A percentile compares a stretch with the other conserved stretches of the same genome.
phyloP scores from a whole-genome alignment of 1,140 invertebrate species.

The Drosophila dunni region DNA sequence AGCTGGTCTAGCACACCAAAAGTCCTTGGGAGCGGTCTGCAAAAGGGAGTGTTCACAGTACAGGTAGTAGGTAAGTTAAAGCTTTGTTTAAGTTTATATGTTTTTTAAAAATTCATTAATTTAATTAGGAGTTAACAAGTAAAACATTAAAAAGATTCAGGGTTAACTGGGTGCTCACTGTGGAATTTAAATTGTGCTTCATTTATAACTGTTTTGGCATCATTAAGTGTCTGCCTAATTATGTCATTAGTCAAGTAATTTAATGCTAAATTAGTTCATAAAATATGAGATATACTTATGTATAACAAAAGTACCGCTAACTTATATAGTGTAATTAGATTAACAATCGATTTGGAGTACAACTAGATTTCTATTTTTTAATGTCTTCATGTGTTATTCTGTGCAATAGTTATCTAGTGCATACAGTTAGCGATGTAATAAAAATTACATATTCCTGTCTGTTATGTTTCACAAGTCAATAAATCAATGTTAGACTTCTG shows the following conservation, averaged over 20 bases:
- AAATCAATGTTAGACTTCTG: constrained; percentile 8
- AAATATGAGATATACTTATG: neutral
- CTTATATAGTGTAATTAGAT: neutral
- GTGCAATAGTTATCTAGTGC: neutral
- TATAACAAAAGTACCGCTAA: constrained; percentile 3
- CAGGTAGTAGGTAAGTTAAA: neutral
- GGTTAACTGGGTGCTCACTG: neutral
- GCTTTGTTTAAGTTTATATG: neutral
- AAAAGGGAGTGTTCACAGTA: neutral
- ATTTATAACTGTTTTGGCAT: constrained; percentile 4
- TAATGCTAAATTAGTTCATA: constrained; percentile 1
- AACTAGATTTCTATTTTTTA: constrained; percentile 1
- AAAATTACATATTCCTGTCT: neutral
- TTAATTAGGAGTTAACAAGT: neutral
- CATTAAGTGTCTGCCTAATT: constrained; percentile 11
- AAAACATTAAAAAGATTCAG: constrained; percentile 4
- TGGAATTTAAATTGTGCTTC: constrained; percentile 2
- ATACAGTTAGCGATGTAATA: neutral
- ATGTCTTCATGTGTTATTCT: neutral
- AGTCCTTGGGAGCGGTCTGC: constrained; percentile 86
- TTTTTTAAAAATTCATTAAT: constrained; percentile 4
- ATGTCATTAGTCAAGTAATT: constrained; percentile 11
- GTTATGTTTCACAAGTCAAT: constrained; percentile 16
- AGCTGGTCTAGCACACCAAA: constrained; percentile 87
- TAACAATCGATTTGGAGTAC: constrained; percentile 1